Evolutionary conservation across 2,113 vertebrate genomes (phyloP).

Genomic region (Choloepus hoffmanni): DNA sequence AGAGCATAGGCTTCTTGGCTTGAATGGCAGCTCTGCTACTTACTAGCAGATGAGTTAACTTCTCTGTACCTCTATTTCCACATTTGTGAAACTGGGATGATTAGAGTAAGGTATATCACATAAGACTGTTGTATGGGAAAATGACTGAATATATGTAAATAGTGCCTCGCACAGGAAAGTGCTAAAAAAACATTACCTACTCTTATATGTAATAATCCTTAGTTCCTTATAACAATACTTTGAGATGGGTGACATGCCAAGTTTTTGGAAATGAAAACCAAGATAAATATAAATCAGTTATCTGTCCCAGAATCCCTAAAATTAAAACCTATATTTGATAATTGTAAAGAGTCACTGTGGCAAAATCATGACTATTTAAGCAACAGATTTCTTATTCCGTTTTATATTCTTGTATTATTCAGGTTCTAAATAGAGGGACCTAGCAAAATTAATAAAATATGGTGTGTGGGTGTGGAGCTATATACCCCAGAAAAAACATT

Average conservation of each 20-base stretch:
- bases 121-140: not conserved
- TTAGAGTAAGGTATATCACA: not conserved
- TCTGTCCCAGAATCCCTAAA: not conserved
- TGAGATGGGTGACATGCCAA: not conserved
- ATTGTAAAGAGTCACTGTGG: not conserved
- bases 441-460: constrained; percentile 7
- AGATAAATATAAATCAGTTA: not conserved
- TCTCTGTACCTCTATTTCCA: not conserved
- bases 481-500: no score
- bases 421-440: not conserved
- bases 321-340: not conserved
- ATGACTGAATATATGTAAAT: constrained; percentile 33
- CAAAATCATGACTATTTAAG: not conserved
- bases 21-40: not conserved
- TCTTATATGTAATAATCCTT: not conserved
- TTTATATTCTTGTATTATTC: not conserved
- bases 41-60: not conserved
- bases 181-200: not conserved
- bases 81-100: not conserved
- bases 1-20: not conserved
- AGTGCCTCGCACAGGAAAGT: not conserved
- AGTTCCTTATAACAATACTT: constrained; percentile 11
- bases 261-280: not conserved
- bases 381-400: not conserved
- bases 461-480: no score